Percentiles rank a stretch among this genome's conserved stretches.
Evolutionary conservation across 2,888 invertebrate genomes (phyloP).

Genomic region (Cremastinae sp.): DNA sequence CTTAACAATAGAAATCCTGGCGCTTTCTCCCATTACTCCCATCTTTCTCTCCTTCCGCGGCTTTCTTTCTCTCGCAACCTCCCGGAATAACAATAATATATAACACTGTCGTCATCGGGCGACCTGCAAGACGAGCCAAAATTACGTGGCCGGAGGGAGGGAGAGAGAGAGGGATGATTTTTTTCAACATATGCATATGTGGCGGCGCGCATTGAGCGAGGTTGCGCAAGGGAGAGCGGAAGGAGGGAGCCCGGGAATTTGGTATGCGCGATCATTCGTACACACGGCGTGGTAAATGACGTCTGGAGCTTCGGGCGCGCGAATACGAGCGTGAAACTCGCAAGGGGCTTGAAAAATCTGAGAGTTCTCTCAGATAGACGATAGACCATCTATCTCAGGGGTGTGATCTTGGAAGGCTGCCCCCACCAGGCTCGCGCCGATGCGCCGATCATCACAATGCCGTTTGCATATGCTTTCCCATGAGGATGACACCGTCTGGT

Average conservation of each 20-base stretch:
- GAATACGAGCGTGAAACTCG: conserved; percentile 39
- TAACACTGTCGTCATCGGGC: conserved; percentile 64
- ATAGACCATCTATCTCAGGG: conserved; percentile 76
- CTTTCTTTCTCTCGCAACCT: conserved; percentile 38
- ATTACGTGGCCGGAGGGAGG: no score
- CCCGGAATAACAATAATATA: conserved; percentile 68
- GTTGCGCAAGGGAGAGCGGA: conserved; percentile 48
- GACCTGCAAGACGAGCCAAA: conserved; percentile 61
- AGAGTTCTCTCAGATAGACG: conserved; percentile 44
- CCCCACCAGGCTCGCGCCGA: conserved; percentile 45
- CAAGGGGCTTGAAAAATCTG: conserved; percentile 57
- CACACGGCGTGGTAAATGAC: no score
- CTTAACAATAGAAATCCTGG: conserved; percentile 74
- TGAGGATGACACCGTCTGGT: conserved; percentile 79
- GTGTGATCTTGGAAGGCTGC: conserved; percentile 78
- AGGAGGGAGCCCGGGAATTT: conserved; percentile 50
- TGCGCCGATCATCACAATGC: conserved; percentile 77
- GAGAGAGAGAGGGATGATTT: conserved; percentile 40
- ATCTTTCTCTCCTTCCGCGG: conserved; percentile 40
- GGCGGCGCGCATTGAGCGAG: conserved; percentile 43
- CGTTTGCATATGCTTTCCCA: conserved; percentile 80
- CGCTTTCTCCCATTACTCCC: conserved; percentile 47
- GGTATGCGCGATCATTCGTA: conserved; percentile 19
- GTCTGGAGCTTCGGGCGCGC: not conserved
- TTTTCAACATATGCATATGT: conserved; percentile 73